Evolutionary conservation across 53 echinoderm and acorn worm genomes (phyloP).

Genomic region (Actinopyga echinites): DNA sequence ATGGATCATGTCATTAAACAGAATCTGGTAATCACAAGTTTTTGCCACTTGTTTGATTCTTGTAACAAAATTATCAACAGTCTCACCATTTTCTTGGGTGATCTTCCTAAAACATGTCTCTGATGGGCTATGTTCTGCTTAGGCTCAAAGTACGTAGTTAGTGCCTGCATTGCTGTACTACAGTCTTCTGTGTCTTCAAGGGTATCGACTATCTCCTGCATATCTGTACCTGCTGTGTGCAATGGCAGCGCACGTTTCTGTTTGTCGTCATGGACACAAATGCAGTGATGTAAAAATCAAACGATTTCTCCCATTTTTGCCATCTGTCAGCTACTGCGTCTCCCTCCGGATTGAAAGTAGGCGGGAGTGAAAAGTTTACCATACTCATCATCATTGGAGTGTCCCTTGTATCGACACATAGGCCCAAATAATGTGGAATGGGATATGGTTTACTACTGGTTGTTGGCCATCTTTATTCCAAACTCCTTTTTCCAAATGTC

Average conservation of each 20-base stretch:
- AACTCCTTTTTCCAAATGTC: no score
- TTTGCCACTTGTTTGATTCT: slow-evolving; percentile 7
- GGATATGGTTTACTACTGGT: no score
- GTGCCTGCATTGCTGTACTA: slow-evolving; percentile 8
- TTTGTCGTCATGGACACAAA: neutral
- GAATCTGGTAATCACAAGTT: slow-evolving; percentile 23
- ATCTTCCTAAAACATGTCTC: neutral
- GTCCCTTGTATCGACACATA: no score
- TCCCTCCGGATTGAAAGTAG: no score
- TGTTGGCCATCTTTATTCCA: no score
- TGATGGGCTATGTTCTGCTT: neutral
- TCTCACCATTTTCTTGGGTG: slow-evolving; percentile 27
- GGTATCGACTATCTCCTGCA: slow-evolving; percentile 28
- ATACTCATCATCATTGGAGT: no score
- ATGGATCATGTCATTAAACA: slow-evolving; percentile 22
- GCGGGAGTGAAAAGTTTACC: no score
- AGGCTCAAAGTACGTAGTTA: slow-evolving; percentile 37
- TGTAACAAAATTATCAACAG: slow-evolving; percentile 35
- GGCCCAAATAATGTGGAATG: no score
- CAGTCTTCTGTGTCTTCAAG: slow-evolving; percentile 11
- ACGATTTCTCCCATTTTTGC: slow-evolving; percentile 12
- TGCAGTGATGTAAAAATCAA: neutral
- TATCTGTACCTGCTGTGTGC: slow-evolving; percentile 41
- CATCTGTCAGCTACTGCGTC: no score
- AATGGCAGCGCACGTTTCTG: slow-evolving; percentile 43